Evolutionary conservation across 2,888 invertebrate genomes (phyloP).

Genomic region (Pterobdella sp.): DNA sequence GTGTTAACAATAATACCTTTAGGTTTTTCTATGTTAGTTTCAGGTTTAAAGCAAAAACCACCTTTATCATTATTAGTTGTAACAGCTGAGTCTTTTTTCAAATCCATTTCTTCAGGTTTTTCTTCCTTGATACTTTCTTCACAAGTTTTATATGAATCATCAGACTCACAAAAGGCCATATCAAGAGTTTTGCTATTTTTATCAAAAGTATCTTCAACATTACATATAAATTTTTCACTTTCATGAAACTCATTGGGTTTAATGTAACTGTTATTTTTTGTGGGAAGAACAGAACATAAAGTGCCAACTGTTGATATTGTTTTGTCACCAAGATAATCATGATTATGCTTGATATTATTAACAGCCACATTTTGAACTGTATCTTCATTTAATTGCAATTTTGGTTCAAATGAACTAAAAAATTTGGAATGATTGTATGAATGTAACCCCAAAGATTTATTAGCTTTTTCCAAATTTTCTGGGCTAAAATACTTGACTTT

Average conservation of each 20-base stretch:
- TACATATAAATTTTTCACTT: not conserved
- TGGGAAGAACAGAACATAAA: not conserved
- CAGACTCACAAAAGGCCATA: slow-evolving; percentile 7
- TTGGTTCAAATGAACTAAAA: no score
- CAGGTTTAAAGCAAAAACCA: not conserved
- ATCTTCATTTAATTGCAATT: no score
- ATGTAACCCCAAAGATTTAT: not conserved
- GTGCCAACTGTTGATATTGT: not conserved
- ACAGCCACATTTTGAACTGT: no score
- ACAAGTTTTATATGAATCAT: not conserved
- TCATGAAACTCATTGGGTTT: not conserved
- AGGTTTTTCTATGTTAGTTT: not conserved
- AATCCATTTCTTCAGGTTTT: no score
- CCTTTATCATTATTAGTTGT: not conserved
- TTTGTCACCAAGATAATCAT: not conserved
- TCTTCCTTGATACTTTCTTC: no score
- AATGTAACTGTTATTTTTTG: not conserved
- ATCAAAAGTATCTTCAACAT: not conserved
- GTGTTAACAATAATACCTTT: not conserved
- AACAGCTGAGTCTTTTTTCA: no score
- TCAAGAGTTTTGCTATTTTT: slow-evolving; percentile 4
- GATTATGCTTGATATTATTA: not conserved
- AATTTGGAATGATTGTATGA: not conserved
- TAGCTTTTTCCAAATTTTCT: not conserved
- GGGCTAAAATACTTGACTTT: slow-evolving; percentile 7